Conservation (phyloP, 2,113 vertebrate species). For the Coracopsis vasa region DNA sequence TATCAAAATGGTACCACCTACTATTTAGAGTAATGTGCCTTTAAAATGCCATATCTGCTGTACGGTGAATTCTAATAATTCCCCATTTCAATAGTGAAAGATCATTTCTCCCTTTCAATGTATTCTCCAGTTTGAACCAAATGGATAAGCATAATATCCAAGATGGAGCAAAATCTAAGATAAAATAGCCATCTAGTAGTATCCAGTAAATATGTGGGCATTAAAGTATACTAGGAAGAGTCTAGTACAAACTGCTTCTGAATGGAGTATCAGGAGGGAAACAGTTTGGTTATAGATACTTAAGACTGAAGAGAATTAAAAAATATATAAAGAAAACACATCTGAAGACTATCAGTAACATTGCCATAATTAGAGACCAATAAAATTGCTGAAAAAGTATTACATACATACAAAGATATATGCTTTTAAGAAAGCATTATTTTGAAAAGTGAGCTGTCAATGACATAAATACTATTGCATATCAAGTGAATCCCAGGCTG, state of each 20-base stretch:
- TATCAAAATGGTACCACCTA: not conserved
- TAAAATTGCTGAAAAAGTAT: not conserved
- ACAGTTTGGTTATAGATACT: not conserved
- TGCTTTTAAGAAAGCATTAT: not conserved
- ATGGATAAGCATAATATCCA: not conserved
- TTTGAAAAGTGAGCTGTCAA: not conserved
- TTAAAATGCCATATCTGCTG: not conserved
- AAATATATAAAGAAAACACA: not conserved
- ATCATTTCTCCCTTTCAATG: not conserved
- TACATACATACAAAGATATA: not conserved
- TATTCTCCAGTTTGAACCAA: not conserved
- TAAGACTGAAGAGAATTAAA: not conserved
- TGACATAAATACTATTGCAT: not conserved
- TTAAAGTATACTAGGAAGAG: not conserved
- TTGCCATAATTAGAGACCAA: not conserved
- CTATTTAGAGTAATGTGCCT: not conserved
- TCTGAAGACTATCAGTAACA: not conserved
- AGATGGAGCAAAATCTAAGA: not conserved
- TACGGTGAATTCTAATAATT: not conserved
- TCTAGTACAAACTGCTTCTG: not conserved
- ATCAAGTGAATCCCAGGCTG: not conserved
- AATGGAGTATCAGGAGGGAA: not conserved
- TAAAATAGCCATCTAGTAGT: not conserved
- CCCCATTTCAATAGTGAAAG: not conserved
- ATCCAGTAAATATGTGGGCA: not conserved